These are phyloP conservation scores for Campaea margaritaria DNA, from an alignment of 2,888 invertebrate genomes.

Conservation along the genomic window DNA sequence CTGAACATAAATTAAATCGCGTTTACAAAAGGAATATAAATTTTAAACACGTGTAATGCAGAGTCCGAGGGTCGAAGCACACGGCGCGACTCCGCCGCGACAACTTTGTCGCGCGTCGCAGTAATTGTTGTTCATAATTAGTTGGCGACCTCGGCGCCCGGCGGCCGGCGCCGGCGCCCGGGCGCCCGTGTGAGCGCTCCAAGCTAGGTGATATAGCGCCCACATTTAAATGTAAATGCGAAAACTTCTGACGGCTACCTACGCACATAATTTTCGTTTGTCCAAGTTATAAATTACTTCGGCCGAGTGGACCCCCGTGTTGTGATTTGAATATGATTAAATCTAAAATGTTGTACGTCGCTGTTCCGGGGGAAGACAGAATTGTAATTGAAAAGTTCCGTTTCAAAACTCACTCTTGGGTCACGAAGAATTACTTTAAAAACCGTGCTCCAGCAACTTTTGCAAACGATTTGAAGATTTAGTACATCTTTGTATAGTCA, in stretches of 20 bases:
- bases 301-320: slow-evolving; percentile 55
- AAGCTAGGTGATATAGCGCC: slow-evolving; percentile 73
- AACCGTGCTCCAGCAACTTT: slow-evolving; percentile 15
- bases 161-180: slow-evolving; percentile 20
- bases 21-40: slow-evolving; percentile 50
- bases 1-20: slow-evolving; percentile 39
- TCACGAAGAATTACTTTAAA: slow-evolving; percentile 28
- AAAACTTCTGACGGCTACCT: slow-evolving; percentile 73
- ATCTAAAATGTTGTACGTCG: slow-evolving; percentile 59
- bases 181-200: slow-evolving; percentile 12
- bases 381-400: slow-evolving; percentile 45
- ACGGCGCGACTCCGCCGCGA: slow-evolving; percentile 46
- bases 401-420: slow-evolving; percentile 30
- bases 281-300: slow-evolving; percentile 70
- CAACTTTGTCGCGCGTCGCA: slow-evolving; percentile 56
- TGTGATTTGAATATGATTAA: slow-evolving; percentile 68
- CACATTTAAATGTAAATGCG: slow-evolving; percentile 80
- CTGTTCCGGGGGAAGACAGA: slow-evolving; percentile 44
- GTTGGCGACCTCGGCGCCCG: slow-evolving; percentile 54
- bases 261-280: slow-evolving; percentile 74
- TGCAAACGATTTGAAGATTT: slow-evolving; percentile 4
- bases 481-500: background rate
- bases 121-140: slow-evolving; percentile 79
- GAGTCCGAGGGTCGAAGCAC: slow-evolving; percentile 30
- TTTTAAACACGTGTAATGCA: slow-evolving; percentile 46